Conservation (phyloP, 2,113 vertebrate genomes). For the Brienomyrus brachyistius region DNA sequence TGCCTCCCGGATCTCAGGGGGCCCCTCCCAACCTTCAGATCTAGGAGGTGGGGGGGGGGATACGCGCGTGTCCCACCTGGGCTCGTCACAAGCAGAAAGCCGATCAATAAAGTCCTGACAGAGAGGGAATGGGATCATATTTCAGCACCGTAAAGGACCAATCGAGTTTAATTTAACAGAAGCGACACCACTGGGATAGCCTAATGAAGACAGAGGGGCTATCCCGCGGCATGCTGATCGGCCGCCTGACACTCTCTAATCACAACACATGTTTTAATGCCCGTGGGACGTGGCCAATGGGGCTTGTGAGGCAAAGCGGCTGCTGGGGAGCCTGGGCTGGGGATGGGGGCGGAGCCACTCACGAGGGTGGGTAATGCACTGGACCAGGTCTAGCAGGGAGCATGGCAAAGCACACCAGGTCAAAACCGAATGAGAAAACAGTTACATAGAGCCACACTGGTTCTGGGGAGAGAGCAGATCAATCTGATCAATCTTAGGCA, state of each 20-base stretch:
- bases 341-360: background rate
- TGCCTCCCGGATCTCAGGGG: background rate
- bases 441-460: background rate
- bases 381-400: background rate
- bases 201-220: slow-evolving; percentile 10
- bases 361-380: background rate
- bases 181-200: background rate
- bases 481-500: background rate
- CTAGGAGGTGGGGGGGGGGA: background rate
- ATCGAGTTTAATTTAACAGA: slow-evolving; percentile 9
- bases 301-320: background rate
- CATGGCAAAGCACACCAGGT: background rate
- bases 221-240: background rate
- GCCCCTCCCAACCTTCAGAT: background rate
- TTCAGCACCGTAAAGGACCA: background rate
- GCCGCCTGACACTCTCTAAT: background rate
- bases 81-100: background rate
- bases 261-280: slow-evolving; percentile 1
- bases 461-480: background rate
- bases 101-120: background rate
- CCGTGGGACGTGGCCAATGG: background rate
- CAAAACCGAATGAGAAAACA: background rate
- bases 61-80: background rate
- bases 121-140: background rate
- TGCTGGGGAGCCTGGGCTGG: background rate